Conservation (phyloP, 2,113 vertebrate species). For the Cisticola juncidis region DNA sequence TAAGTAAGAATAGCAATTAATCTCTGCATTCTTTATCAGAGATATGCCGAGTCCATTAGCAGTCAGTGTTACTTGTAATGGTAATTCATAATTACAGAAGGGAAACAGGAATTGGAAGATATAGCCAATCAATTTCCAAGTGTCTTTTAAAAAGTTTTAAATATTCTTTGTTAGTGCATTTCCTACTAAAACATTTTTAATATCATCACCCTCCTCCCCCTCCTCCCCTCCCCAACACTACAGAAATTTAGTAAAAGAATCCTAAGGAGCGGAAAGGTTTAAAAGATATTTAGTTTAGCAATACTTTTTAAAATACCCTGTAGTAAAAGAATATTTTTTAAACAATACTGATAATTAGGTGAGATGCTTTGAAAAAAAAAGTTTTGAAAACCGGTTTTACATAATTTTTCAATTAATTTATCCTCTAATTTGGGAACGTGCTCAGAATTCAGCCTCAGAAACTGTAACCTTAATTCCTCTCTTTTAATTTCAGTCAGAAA, state of each 20-base stretch:
- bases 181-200: neutral
- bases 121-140: neutral
- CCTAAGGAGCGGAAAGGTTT: neutral
- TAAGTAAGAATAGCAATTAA: conserved; percentile 4
- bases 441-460: neutral
- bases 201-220: too few species aligned
- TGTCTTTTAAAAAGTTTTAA: neutral
- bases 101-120: neutral
- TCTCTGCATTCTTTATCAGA: neutral
- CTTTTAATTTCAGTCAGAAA: conserved; percentile 1
- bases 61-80: neutral
- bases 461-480: neutral
- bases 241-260: neutral
- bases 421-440: neutral
- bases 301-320: neutral
- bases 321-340: neutral
- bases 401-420: neutral
- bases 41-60: neutral
- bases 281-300: neutral
- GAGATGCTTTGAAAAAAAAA: neutral
- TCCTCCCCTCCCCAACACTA: neutral
- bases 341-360: neutral
- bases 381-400: neutral
- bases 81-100: neutral
- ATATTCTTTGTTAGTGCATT: neutral